Evolutionary conservation across 37 sponge, comb jelly and placozoan species (phyloP).

Genomic region (Amphimedon queenslandica): DNA sequence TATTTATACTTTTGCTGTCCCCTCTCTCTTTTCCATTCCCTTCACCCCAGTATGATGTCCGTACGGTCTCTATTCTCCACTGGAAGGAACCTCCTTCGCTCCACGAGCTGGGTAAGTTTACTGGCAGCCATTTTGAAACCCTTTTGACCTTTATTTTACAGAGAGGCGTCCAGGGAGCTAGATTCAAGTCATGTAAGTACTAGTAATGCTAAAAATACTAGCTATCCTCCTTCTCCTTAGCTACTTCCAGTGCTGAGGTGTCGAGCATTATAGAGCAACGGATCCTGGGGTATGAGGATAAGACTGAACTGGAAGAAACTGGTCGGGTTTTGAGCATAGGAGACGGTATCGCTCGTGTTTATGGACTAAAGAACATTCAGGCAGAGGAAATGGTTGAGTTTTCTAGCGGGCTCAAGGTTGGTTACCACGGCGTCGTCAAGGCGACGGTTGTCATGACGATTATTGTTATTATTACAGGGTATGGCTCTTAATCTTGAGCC

Average conservation of each 20-base stretch:
- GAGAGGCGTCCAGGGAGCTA: too few relatives aligned
- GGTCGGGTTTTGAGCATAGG: conserved; percentile 97
- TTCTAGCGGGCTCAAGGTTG: conserved; percentile 90
- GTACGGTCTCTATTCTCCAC: neutral
- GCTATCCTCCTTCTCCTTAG: too few relatives aligned
- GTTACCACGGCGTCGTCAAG: neutral
- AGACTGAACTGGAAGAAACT: conserved; percentile 94
- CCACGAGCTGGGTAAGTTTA: neutral
- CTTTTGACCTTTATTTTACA: too few relatives aligned
- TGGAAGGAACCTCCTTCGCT: neutral
- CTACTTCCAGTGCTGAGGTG: conserved; percentile 80
- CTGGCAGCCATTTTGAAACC: too few relatives aligned
- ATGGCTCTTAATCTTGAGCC: conserved; percentile 99
- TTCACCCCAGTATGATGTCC: neutral
- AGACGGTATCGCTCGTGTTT: conserved; percentile 99
- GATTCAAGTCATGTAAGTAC: too few relatives aligned
- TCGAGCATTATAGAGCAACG: conserved; percentile 92
- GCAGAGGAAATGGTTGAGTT: conserved; percentile 99
- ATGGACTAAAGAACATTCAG: conserved; percentile 99
- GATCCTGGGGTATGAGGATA: conserved; percentile 79
- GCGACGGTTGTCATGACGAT: neutral
- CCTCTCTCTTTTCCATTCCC: neutral
- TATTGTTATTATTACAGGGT: conserved; percentile 45
- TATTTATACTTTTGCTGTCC: too few relatives aligned
- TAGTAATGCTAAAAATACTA: too few relatives aligned